Conservation (phyloP, 2,113 vertebrate species). For the Labeo rohita region DNA sequence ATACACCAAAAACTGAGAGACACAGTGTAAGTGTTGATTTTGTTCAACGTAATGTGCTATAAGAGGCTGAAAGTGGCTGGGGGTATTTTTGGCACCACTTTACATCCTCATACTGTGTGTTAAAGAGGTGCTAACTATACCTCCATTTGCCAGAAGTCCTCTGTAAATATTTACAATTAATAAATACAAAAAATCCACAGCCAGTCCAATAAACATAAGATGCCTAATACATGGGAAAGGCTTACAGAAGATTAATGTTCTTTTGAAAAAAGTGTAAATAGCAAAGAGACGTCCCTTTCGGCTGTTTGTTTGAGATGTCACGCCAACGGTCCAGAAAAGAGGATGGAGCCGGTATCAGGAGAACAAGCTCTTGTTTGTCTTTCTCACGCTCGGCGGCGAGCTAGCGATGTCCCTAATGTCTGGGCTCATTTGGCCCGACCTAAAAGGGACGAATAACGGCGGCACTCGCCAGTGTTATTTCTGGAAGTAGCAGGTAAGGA, state of each 20-base stretch:
- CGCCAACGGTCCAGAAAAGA: slow-evolving; percentile 35
- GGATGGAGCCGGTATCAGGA: slow-evolving; percentile 32
- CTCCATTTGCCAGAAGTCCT: slow-evolving; percentile 48
- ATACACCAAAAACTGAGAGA: background rate
- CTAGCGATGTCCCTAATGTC: slow-evolving; percentile 42
- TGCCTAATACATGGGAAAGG: slow-evolving; percentile 21
- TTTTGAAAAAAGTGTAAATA: slow-evolving; percentile 42
- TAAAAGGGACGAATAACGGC: background rate
- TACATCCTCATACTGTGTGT: slow-evolving; percentile 40
- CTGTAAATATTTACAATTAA: slow-evolving; percentile 56
- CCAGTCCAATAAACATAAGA: slow-evolving; percentile 12
- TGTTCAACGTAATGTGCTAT: slow-evolving; percentile 11
- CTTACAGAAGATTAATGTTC: slow-evolving; percentile 19
- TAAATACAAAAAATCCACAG: slow-evolving; percentile 19
- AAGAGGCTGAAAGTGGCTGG: slow-evolving; percentile 27
- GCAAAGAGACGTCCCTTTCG: slow-evolving; percentile 33
- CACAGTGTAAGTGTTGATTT: background rate
- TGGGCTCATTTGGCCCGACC: slow-evolving; percentile 42
- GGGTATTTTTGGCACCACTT: slow-evolving; percentile 42
- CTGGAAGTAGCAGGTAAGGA: slow-evolving; percentile 3
- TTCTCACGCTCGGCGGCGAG: slow-evolving; percentile 49
- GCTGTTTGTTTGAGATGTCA: slow-evolving; percentile 43
- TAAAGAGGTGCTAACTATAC: slow-evolving; percentile 54
- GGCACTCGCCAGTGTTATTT: background rate
- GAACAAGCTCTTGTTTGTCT: slow-evolving; percentile 50